phyloP scores from a whole-genome alignment of 2,888 invertebrate species.

The Lasius fuliginosus region DNA sequence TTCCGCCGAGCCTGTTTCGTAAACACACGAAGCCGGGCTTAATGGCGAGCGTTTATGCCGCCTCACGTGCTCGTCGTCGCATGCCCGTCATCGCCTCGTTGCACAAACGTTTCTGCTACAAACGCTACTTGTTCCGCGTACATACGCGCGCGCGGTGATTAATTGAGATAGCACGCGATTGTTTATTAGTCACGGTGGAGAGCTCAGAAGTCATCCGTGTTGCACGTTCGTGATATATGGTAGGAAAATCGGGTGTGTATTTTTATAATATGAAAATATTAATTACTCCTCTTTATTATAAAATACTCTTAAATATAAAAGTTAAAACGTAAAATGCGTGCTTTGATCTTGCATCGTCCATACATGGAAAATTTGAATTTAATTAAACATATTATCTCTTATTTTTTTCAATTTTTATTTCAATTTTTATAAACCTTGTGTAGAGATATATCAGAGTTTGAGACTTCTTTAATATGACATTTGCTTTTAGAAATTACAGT shows the following conservation, averaged over 20 bases:
- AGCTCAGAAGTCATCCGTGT: neutral
- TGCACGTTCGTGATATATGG: neutral
- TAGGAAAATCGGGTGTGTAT: neutral
- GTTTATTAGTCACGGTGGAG: neutral
- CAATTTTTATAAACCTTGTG: neutral
- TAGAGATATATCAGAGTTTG: neutral
- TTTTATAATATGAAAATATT: neutral
- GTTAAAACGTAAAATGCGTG: neutral
- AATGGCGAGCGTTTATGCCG: conserved; percentile 75
- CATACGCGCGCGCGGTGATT: conserved; percentile 49
- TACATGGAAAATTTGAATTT: neutral
- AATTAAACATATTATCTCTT: neutral
- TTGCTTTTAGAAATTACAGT: neutral
- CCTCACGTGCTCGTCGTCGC: conserved; percentile 71
- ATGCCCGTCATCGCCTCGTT: conserved; percentile 65
- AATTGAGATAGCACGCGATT: conserved; percentile 38
- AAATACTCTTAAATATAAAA: neutral
- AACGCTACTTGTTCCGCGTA: conserved; percentile 11
- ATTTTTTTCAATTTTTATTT: neutral
- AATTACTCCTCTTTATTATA: neutral
- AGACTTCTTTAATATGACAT: neutral
- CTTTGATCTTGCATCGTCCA: neutral
- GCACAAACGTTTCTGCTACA: conserved; percentile 67
- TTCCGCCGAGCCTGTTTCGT: conserved; percentile 28
- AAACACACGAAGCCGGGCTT: conserved; percentile 58